Percentiles rank a stretch among this genome's conserved stretches.
Evolutionary conservation across 1,140 invertebrate genomes (phyloP).

Genomic region (Leptopilina boulardi): DNA sequence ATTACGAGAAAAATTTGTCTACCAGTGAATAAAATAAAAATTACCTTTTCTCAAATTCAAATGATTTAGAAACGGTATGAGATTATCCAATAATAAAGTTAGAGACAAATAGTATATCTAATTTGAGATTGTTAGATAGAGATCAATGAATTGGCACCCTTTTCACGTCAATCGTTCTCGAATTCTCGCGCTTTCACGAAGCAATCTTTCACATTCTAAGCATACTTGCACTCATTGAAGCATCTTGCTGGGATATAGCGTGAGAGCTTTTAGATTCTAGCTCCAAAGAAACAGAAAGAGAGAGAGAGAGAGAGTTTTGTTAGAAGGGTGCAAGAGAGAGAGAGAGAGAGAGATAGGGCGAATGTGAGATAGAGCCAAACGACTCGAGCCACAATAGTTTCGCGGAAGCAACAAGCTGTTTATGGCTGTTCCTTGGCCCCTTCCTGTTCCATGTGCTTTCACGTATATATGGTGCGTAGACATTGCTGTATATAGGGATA

Average conservation of each 20-base stretch:
- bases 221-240: conserved; percentile 64
- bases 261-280: conserved; percentile 53
- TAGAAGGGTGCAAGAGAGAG: no score
- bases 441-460: conserved; percentile 47
- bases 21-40: no score
- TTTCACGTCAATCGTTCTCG: conserved; percentile 39
- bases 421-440: conserved; percentile 69
- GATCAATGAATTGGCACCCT: conserved; percentile 35
- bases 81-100: not conserved
- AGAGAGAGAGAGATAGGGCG: conserved; percentile 37
- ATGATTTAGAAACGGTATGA: no score
- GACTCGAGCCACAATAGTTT: conserved; percentile 57
- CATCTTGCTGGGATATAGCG: conserved; percentile 48
- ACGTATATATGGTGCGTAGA: conserved; percentile 39
- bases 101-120: not conserved
- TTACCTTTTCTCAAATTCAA: no score
- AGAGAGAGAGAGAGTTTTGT: conserved; percentile 41
- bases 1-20: no score
- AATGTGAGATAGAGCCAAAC: conserved; percentile 35
- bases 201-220: conserved; percentile 71
- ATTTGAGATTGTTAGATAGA: not conserved
- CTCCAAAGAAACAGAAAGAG: not conserved
- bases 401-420: conserved; percentile 77
- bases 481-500: not conserved
- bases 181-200: conserved; percentile 52